Evolutionary conservation across 1,140 invertebrate genomes (phyloP), one percentile per base, ranked within the genome.

Genomic region (Macrostomum lignano): DNA sequence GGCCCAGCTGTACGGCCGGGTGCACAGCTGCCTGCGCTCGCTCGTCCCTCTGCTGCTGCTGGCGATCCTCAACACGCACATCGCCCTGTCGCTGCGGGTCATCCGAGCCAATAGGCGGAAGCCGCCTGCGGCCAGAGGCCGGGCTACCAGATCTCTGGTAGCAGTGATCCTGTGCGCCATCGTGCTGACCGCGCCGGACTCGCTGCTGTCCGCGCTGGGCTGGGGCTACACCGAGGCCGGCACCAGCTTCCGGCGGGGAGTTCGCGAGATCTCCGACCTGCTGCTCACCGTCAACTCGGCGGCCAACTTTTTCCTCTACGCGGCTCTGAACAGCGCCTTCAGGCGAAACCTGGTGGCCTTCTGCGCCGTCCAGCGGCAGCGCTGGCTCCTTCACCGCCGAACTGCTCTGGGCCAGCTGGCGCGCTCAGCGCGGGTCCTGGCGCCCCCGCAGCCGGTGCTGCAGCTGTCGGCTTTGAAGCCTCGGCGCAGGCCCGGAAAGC

Each of bases 221-320:
- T 46, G 41, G 10, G 49, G 50, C 3, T 53, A 57, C 34, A 49
- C 52, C 30, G 52, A 58, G 20, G 48, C 48, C 11, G 46, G 52
- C 31, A 42, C 44, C 36, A 43, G 42, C 38, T 40, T 67, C 2
- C 44, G 63, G 0, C 47, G 49, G 36, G 65, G 61, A 7, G 49
- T 72, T 6, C 67, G 70, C 2, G 74, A 73, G 51, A 65, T 74
- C 21, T 71, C 67, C 42, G 74, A 74, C 49, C 61, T 72, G 15
- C 49, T 74, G 20, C 51, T 71, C n/a, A 61, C 66, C 17, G 49
- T 73, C 23, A 73, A 74, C 52, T 69, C 72, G 2, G 56, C 56
- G 1, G 61, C 67, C 5, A 74, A 74, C 55, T 74, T 74, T 53
- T 55, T 74, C 31, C 55, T 74, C 33, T 74, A 74, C 50, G 73